Conservation (phyloP, 2,797 vertebrate species). For the Cyclura pinguis region DNA sequence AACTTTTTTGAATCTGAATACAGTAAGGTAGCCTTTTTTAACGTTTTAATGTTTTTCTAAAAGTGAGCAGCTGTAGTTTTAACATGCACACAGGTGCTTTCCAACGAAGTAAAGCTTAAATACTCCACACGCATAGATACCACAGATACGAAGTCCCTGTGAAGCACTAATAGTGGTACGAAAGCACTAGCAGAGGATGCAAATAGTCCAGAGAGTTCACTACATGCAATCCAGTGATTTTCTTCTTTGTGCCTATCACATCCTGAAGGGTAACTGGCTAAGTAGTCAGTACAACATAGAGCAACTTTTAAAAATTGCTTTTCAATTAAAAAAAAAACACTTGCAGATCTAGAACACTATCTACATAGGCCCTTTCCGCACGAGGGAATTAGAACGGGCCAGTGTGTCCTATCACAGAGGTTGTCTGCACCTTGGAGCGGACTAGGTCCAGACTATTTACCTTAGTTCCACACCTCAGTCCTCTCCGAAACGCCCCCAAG, state of each 20-base stretch:
- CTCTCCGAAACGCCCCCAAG: no score
- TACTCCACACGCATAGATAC: neutral
- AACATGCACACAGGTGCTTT: neutral
- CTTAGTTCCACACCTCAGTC: no score
- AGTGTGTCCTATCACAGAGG: no score
- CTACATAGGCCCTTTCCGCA: no score
- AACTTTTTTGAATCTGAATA: neutral
- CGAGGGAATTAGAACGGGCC: no score
- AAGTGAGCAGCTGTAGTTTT: neutral
- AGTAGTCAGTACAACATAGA: neutral
- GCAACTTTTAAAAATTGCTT: neutral
- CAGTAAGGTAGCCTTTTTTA: no score
- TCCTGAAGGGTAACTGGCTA: neutral
- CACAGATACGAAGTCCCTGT: neutral
- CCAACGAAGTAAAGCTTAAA: neutral
- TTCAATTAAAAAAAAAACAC: neutral
- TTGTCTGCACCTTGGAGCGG: no score
- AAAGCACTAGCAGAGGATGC: neutral
- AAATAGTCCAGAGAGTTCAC: no score
- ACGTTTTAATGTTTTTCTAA: neutral
- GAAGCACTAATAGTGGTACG: neutral
- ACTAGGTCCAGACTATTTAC: no score
- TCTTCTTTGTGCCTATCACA: neutral
- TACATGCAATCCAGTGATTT: neutral
- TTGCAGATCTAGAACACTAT: no score